These are phyloP conservation scores for Brachionus paranguensis DNA, from an alignment of 1,140 invertebrate genomes.

Conservation along the genomic window DNA sequence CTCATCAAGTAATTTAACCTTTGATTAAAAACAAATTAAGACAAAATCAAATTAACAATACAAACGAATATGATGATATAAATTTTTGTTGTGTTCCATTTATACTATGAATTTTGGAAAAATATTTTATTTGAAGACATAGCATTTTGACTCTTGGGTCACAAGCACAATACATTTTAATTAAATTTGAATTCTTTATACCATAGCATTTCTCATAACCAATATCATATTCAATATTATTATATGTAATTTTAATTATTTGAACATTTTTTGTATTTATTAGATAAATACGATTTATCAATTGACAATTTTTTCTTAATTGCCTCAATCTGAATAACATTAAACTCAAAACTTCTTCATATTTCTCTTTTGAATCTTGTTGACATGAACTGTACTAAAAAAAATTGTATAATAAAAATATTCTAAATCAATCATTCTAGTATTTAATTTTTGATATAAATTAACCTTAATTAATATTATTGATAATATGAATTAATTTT, in stretches of 20 bases:
- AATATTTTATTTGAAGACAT: neutral
- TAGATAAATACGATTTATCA: neutral
- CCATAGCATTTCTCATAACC: neutral
- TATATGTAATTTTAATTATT: neutral
- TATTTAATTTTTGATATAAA: neutral
- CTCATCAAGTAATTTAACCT: neutral
- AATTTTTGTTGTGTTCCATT: neutral
- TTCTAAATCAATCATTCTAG: neutral
- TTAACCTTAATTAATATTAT: neutral
- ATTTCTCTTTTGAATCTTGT: neutral
- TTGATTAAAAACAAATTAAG: neutral
- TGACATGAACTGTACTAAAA: neutral
- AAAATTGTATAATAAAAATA: no score
- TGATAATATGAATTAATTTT: neutral
- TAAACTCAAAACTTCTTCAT: neutral
- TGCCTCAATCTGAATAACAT: neutral
- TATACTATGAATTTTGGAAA: neutral
- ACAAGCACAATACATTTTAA: neutral
- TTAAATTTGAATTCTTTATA: neutral
- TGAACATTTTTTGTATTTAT: neutral
- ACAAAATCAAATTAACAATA: neutral
- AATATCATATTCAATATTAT: neutral
- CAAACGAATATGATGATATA: neutral
- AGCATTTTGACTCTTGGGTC: neutral
- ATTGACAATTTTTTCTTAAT: neutral